Conservation (phyloP, 2,888 invertebrate species). For the Protophormia terraenovae region DNA sequence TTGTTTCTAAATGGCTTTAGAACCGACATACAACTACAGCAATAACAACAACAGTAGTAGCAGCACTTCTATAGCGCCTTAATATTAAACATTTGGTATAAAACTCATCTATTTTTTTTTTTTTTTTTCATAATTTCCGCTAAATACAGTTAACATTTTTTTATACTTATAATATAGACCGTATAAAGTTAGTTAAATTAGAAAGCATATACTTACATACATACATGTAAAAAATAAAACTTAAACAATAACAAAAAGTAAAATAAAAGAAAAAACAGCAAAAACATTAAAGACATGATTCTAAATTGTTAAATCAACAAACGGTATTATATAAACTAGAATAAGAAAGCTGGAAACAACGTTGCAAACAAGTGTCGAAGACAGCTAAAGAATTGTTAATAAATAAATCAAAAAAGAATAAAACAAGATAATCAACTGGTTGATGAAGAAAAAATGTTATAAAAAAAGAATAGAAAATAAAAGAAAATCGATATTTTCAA, state of each 20-base stretch:
- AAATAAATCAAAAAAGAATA: conserved; percentile 13
- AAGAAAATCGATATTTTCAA: conserved; percentile 45
- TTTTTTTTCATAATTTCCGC: conserved; percentile 59
- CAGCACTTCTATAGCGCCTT: conserved; percentile 12
- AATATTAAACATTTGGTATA: conserved; percentile 8
- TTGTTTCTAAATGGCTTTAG: conserved; percentile 1
- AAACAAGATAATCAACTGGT: conserved; percentile 44
- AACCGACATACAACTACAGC: not conserved
- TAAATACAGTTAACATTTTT: conserved; percentile 62
- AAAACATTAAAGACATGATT: conserved; percentile 6
- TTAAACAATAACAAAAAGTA: not conserved
- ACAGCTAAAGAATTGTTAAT: not conserved
- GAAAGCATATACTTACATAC: conserved; percentile 11
- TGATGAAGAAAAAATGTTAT: conserved; percentile 5
- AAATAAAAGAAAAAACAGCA: not conserved
- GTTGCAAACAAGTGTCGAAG: conserved; percentile 22
- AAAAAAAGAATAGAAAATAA: not conserved
- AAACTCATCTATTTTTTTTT: conserved; percentile 2
- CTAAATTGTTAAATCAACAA: conserved; percentile 42
- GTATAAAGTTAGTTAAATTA: conserved; percentile 28
- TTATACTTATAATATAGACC: conserved; percentile 36
- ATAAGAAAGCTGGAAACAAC: conserved; percentile 4
- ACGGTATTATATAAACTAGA: conserved; percentile 63
- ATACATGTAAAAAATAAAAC: not conserved
- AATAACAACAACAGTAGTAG: not conserved